Conservation (phyloP, 2,888 invertebrate species). For the Drosophila parthenogenetica region DNA sequence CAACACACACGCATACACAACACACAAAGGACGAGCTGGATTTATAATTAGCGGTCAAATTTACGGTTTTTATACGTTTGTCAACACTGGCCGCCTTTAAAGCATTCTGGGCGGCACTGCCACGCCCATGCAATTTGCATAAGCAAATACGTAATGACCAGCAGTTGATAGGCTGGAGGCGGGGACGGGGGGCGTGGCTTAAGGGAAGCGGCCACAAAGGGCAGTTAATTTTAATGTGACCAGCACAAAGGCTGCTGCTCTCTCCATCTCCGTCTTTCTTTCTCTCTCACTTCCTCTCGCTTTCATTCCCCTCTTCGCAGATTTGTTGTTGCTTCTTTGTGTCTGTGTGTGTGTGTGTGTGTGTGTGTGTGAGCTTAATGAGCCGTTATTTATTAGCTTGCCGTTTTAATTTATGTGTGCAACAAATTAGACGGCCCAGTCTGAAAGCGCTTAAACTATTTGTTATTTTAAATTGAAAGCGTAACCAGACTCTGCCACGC, state of each 20-base stretch:
- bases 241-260: slow-evolving; percentile 1
- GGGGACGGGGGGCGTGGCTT: background rate
- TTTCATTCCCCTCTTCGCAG: background rate
- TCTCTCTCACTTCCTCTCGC: background rate
- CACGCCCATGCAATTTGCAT: slow-evolving; percentile 57
- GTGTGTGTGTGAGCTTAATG: slow-evolving; percentile 66
- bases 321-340: slow-evolving; percentile 23
- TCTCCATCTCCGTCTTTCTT: background rate
- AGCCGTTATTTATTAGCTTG: slow-evolving; percentile 77
- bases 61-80: slow-evolving; percentile 60
- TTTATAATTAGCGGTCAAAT: slow-evolving; percentile 72
- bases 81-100: slow-evolving; percentile 49
- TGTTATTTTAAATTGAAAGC: slow-evolving; percentile 68
- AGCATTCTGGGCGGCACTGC: background rate
- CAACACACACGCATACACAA: slow-evolving; percentile 11
- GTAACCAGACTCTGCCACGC: slow-evolving; percentile 7
- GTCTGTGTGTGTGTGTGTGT: slow-evolving; percentile 10
- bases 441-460: slow-evolving; percentile 64
- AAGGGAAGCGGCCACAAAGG: slow-evolving; percentile 28
- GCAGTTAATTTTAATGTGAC: slow-evolving; percentile 56
- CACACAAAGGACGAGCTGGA: slow-evolving; percentile 39
- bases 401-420: slow-evolving; percentile 74
- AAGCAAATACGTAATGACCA: slow-evolving; percentile 51
- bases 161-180: slow-evolving; percentile 9
- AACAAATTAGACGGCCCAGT: slow-evolving; percentile 71